Conservation (phyloP, 2,797 vertebrate species). For the Lutjanus campechanus region DNA sequence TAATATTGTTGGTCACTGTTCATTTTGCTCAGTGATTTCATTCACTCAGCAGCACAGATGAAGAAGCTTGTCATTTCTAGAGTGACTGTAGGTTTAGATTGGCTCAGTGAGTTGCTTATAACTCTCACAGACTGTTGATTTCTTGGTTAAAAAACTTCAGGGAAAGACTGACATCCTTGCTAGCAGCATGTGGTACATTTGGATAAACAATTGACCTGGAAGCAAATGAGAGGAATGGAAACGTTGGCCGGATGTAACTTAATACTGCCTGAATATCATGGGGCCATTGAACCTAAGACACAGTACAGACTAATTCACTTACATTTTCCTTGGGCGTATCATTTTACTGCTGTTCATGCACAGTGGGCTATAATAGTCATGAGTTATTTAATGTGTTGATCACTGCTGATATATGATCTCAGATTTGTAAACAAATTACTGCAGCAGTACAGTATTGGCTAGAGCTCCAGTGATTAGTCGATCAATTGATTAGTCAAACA, state of each 20-base stretch:
- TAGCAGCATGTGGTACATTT: slow-evolving; percentile 38
- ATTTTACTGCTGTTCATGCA: not conserved
- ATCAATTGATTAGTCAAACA: not conserved
- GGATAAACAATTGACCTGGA: slow-evolving; percentile 36
- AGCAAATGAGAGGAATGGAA: slow-evolving; percentile 17
- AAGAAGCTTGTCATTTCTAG: slow-evolving; percentile 18
- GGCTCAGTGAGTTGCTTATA: slow-evolving; percentile 1
- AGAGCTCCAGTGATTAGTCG: not conserved
- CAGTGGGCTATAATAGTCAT: not conserved
- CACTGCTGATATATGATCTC: not conserved
- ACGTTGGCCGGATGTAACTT: slow-evolving; percentile 11
- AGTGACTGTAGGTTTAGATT: slow-evolving; percentile 22
- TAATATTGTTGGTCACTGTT: slow-evolving; percentile 55
- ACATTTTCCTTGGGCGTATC: not conserved
- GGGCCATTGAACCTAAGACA: not conserved
- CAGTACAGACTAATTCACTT: not conserved
- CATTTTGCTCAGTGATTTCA: slow-evolving; percentile 49
- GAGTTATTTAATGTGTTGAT: slow-evolving; percentile 7
- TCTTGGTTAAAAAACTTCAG: slow-evolving; percentile 23
- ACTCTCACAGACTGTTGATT: slow-evolving; percentile 21
- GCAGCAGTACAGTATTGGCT: not conserved
- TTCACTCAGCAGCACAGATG: slow-evolving; percentile 1
- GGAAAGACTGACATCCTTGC: slow-evolving; percentile 1
- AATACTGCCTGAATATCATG: slow-evolving; percentile 5
- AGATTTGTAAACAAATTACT: not conserved